These are phyloP conservation scores for Sinocyclocheilus maitianheensis DNA, from an alignment of 2,113 vertebrate genomes.

Conservation along the genomic window DNA sequence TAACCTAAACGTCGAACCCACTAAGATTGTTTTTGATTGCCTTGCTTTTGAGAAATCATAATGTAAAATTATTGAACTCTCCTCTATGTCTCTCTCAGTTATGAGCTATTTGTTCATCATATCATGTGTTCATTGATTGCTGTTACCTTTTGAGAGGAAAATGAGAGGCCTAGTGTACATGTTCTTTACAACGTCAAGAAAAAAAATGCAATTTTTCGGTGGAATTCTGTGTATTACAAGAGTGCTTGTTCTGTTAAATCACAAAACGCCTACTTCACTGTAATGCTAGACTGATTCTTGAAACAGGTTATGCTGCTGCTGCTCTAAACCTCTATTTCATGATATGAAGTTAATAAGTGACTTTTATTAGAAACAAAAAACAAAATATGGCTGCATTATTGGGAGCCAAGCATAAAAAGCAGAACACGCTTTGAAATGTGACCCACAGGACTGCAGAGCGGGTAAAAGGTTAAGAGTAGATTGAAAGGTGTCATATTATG, in stretches of 20 bases:
- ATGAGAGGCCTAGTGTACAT: neutral
- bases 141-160: neutral
- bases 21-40: neutral
- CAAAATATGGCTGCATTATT: neutral
- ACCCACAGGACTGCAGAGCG: neutral
- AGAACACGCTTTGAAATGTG: neutral
- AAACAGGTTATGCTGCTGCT: neutral
- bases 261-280: neutral
- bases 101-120: neutral
- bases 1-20: neutral
- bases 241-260: neutral
- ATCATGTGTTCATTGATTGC: neutral
- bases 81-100: neutral
- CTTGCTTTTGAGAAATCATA: neutral
- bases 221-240: neutral
- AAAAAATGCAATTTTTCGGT: neutral
- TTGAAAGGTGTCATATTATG: neutral
- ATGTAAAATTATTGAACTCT: neutral
- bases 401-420: too few relatives aligned
- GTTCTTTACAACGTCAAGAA: neutral
- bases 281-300: neutral
- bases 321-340: neutral
- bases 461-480: neutral
- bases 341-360: conserved; percentile 12
- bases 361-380: conserved; percentile 5